Evolutionary conservation across 2,113 vertebrate genomes (phyloP), one percentile per base, ranked within the genome.

Genomic region (Callocephalon fimbriatum): DNA sequence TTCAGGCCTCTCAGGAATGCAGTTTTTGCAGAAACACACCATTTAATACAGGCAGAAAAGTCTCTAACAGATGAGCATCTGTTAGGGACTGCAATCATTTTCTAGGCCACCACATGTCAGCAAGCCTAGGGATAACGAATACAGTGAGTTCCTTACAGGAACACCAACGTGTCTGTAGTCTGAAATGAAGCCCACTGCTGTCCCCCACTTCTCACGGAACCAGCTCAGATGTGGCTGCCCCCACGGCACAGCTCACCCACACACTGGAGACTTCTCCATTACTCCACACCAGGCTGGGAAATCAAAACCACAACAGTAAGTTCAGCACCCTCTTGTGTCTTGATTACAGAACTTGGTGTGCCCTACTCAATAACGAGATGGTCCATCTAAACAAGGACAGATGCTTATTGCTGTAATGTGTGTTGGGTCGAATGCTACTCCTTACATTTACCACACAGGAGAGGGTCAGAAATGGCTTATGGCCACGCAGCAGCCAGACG

Each of bases 371-470:
- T 21, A 76, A 76, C 0, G 5, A 83, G 66, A 58, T 8, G 37
- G n/a, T 25, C 51, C 27, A 54, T 22, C 66, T 75, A n/a, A 80
- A 67, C 25, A 75, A 63, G 75, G 76, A 12, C 20, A 51, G 78
- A 67, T 74, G 27, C 31, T 47, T 56, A 11, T 6, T 45, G 6
- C 17, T 23, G 27, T 77, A 37, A 25, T 3, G 2, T 10, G 37
- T 67, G n/a, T 40, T 63, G 2, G 1, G 40, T 48, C 4, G 0
- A 7, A 5, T 3, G 38, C 1, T 4, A 5, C 23, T 62, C 47
- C 56, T 45, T 27, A 37, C 25, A 8, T 37, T 37, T 4, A 44
- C 21, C 53, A 32, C 32, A 29, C 38, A n/a, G 66, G 10, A 1
- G 27, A 50, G 27, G 35, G 72, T 12, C 51, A 37, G 62, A 47